phyloP scores from a whole-genome alignment of 2,113 vertebrate species.

The Lethenteron reissneri region DNA sequence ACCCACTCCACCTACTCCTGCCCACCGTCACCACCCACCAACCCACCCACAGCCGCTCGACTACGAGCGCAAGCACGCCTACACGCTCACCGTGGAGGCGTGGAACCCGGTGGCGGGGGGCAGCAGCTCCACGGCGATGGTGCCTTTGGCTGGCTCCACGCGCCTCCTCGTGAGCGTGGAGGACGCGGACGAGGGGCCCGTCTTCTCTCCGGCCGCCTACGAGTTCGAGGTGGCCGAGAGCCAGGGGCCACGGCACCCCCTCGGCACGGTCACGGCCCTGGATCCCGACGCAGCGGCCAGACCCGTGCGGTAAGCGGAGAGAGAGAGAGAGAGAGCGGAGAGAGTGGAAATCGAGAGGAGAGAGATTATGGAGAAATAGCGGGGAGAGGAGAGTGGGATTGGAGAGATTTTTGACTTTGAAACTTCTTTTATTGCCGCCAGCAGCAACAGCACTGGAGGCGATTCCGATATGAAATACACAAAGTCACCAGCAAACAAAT shows the following conservation, averaged over 20 bases:
- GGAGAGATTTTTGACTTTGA: no score
- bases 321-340: neutral
- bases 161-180: slow-evolving; percentile 38
- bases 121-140: slow-evolving; percentile 41
- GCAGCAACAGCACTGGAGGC: no score
- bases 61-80: slow-evolving; percentile 48
- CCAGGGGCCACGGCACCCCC: slow-evolving; percentile 20
- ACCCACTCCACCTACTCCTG: no score
- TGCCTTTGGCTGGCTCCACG: slow-evolving; percentile 50
- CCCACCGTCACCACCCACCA: no score
- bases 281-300: slow-evolving; percentile 52
- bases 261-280: slow-evolving; percentile 35
- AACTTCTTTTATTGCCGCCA: no score
- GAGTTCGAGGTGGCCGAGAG: slow-evolving; percentile 50
- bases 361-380: no score
- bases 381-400: no score
- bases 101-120: slow-evolving; percentile 49
- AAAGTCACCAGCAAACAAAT: no score
- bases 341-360: neutral
- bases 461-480: no score
- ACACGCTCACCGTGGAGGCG: slow-evolving; percentile 56
- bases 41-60: slow-evolving; percentile 34
- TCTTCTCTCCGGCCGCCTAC: slow-evolving; percentile 42
- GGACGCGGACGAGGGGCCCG: slow-evolving; percentile 52
- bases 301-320: slow-evolving; percentile 38